phyloP scores from a whole-genome alignment of 2,888 invertebrate species.

The Cremastinae sp. region DNA sequence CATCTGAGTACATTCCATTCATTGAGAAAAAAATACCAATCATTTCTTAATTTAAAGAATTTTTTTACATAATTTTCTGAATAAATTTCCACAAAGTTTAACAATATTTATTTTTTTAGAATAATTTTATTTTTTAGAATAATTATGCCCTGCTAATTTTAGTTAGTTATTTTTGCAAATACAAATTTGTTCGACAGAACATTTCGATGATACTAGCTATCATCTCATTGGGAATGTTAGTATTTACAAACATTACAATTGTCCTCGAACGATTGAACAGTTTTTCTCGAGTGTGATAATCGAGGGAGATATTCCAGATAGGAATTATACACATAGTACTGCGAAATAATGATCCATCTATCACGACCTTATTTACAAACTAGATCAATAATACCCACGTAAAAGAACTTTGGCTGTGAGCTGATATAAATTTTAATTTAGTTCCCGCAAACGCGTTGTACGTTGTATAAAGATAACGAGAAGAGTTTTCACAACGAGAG shows the following conservation, averaged over 20 bases:
- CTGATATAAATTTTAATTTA: slow-evolving; percentile 35
- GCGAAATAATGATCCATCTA: slow-evolving; percentile 15
- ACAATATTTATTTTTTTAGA: too few species aligned
- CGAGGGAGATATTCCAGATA: background rate
- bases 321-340: slow-evolving; percentile 31
- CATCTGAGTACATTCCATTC: too few species aligned
- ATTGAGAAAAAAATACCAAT: too few species aligned
- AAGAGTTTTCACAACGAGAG: slow-evolving; percentile 3
- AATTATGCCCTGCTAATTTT: too few species aligned
- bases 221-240: too few species aligned
- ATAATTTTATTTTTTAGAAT: too few species aligned
- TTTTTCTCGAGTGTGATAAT: background rate
- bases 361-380: slow-evolving; percentile 42
- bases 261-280: background rate
- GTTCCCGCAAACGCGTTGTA: slow-evolving; percentile 27
- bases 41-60: too few species aligned
- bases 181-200: too few species aligned
- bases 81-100: too few species aligned
- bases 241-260: background rate
- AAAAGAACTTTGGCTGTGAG: slow-evolving; percentile 1
- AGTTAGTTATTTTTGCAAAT: too few species aligned
- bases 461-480: slow-evolving; percentile 13
- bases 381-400: slow-evolving; percentile 33
- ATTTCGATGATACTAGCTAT: too few species aligned
- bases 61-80: too few species aligned